A percentile compares a stretch with the other conserved stretches of the same genome.
These are phyloP conservation scores for Cacajao melanocephalus DNA, from an alignment of 2,797 vertebrate genomes.

Conservation along the genomic window DNA sequence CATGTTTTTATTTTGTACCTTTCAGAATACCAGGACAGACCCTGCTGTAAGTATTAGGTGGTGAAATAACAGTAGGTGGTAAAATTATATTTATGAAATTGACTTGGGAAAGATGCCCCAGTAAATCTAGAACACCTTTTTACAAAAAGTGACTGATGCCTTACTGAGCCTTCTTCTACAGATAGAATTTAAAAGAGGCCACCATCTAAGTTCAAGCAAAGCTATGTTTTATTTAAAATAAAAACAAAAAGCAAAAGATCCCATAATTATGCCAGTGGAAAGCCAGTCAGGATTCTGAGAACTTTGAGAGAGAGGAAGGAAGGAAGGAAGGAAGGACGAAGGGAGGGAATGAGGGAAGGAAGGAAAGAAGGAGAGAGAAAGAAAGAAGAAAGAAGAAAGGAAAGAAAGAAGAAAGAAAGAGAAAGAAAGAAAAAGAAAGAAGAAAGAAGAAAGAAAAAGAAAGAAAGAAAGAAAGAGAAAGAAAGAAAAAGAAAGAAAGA, in stretches of 20 bases:
- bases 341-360: too few species aligned
- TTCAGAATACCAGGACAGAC: background rate
- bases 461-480: too few species aligned
- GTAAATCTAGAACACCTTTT: background rate
- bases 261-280: background rate
- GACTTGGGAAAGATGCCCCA: background rate
- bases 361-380: too few species aligned
- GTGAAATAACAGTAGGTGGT: background rate
- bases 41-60: background rate
- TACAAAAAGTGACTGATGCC: background rate
- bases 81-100: background rate
- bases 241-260: background rate
- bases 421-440: too few species aligned
- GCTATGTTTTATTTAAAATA: background rate
- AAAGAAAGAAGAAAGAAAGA: fast-evolving
- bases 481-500: too few species aligned
- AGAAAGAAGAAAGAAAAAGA: too few species aligned
- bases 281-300: background rate
- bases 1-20: background rate
- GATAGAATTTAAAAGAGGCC: background rate
- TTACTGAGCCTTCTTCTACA: background rate
- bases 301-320: background rate
- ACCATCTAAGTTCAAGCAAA: background rate
- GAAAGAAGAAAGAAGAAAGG: too few species aligned
- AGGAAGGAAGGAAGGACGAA: too few species aligned